Evolutionary conservation across 2,888 invertebrate species (phyloP).

Genomic region (Nomada fabriciana): DNA sequence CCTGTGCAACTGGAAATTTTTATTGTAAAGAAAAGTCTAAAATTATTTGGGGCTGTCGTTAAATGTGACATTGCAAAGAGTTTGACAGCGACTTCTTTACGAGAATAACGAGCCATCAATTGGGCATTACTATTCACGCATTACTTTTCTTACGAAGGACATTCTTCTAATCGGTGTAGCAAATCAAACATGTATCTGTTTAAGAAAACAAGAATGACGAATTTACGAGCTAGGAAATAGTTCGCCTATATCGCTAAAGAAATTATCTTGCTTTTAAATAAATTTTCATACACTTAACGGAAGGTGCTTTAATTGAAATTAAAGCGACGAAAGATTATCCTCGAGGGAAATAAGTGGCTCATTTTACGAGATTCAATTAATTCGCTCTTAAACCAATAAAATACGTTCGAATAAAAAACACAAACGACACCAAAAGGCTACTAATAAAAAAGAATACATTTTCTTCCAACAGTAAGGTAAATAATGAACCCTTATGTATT

Average conservation of each 20-base stretch:
- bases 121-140: too few relatives aligned
- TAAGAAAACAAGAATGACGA: too few relatives aligned
- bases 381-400: too few relatives aligned
- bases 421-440: too few relatives aligned
- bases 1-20: too few relatives aligned
- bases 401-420: neutral
- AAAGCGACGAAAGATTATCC: neutral
- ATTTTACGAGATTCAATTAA: neutral
- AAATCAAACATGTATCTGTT: neutral
- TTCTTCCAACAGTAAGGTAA: too few relatives aligned
- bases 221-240: neutral
- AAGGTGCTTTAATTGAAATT: neutral
- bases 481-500: too few relatives aligned
- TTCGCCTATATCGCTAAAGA: neutral
- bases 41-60: neutral
- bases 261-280: neutral
- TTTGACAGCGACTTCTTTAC: too few relatives aligned
- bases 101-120: too few relatives aligned
- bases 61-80: neutral
- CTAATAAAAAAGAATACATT: too few relatives aligned
- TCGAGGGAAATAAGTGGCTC: neutral
- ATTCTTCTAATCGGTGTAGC: neutral
- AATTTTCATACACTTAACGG: neutral
- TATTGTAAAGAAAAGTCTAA: neutral
- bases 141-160: neutral